Conservation (phyloP, 2,888 invertebrate species). For the Cordilura impudica region DNA sequence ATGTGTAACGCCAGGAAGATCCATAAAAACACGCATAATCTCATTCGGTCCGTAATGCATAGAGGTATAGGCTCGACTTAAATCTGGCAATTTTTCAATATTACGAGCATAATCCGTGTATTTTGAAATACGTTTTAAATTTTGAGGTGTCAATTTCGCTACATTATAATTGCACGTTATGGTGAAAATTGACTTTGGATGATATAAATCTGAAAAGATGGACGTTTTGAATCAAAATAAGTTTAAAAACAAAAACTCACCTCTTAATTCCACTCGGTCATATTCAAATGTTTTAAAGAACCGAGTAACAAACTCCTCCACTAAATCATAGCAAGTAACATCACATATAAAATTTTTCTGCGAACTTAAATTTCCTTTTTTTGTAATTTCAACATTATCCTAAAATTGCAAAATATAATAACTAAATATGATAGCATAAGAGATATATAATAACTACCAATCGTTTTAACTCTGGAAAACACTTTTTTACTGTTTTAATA, state of each 20-base stretch:
- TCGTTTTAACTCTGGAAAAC: slow-evolving; percentile 70
- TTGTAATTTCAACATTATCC: slow-evolving; percentile 71
- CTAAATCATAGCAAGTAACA: slow-evolving; percentile 71
- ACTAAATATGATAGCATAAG: neutral
- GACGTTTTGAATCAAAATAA: neutral
- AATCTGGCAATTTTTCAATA: slow-evolving; percentile 66
- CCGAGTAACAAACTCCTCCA: slow-evolving; percentile 68
- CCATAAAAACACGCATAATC: slow-evolving; percentile 69
- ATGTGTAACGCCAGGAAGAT: slow-evolving; percentile 69
- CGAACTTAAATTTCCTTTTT: slow-evolving; percentile 64
- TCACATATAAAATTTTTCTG: slow-evolving; percentile 73
- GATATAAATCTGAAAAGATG: slow-evolving; percentile 62
- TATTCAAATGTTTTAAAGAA: slow-evolving; percentile 71
- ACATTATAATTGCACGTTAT: slow-evolving; percentile 70
- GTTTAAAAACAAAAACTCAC: slow-evolving; percentile 42
- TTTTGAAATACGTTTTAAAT: slow-evolving; percentile 68
- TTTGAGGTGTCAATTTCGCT: slow-evolving; percentile 60
- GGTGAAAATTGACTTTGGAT: slow-evolving; percentile 69
- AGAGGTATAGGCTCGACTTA: slow-evolving; percentile 64
- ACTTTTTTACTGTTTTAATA: slow-evolving; percentile 66
- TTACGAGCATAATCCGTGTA: slow-evolving; percentile 70
- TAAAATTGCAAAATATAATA: slow-evolving; percentile 25
- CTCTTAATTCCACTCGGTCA: slow-evolving; percentile 66
- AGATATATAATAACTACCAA: slow-evolving; percentile 62
- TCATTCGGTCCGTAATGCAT: slow-evolving; percentile 68